Percentiles rank a stretch among this genome's conserved stretches.
These are phyloP conservation scores for Fukomys damarensis DNA, from an alignment of 2,113 vertebrate species.

Conservation along the genomic window DNA sequence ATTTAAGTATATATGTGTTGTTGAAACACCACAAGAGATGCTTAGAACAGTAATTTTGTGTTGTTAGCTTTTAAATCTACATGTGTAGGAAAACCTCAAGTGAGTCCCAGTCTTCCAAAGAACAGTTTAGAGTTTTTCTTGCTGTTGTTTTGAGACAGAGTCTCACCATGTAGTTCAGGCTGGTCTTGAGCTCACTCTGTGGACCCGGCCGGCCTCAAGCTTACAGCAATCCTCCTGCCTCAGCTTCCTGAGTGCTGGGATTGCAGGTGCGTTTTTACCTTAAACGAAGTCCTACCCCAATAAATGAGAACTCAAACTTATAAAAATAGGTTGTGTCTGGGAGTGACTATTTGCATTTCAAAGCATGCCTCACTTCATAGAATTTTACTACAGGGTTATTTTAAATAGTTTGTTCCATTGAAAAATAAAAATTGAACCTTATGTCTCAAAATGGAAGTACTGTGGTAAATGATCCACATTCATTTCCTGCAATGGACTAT, in stretches of 20 bases:
- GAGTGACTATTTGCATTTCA: constrained; percentile 54
- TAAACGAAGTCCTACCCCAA: background rate
- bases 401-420: constrained; percentile 30
- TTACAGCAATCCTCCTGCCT: background rate
- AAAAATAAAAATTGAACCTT: constrained; percentile 19
- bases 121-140: background rate
- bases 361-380: background rate
- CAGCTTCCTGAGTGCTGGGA: background rate
- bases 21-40: background rate
- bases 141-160: background rate
- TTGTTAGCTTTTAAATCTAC: background rate
- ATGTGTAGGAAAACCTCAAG: background rate
- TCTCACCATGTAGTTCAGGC: background rate
- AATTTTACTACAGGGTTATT: constrained; percentile 34
- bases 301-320: constrained; percentile 57
- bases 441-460: background rate
- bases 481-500: background rate
- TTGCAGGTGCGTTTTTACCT: background rate
- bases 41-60: background rate
- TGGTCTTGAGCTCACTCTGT: background rate
- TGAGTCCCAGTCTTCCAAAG: constrained; percentile 1
- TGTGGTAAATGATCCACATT: constrained; percentile 38
- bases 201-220: background rate
- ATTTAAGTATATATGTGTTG: background rate
- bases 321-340: constrained; percentile 25